phyloP scores from a whole-genome alignment of 2,888 invertebrate genomes.

The Allygus modestus region DNA sequence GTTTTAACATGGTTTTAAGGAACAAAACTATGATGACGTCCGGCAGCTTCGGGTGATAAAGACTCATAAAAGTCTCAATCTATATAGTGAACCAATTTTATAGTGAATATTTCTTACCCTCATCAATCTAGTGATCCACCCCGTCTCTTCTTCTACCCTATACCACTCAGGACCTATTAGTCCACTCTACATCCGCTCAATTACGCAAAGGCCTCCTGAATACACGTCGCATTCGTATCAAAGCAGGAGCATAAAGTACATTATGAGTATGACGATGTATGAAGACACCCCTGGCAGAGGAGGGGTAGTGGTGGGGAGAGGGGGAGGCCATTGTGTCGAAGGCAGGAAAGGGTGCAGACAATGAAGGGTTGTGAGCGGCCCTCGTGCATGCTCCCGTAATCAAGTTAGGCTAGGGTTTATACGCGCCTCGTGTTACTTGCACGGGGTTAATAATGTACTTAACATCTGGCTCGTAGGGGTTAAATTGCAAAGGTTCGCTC shows the following conservation, averaged over 20 bases:
- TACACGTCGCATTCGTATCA: not conserved
- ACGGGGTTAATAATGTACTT: conserved; percentile 17
- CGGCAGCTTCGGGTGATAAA: no score
- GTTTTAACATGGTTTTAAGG: no score
- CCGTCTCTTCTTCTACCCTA: not conserved
- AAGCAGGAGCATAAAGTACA: not conserved
- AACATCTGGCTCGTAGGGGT: not conserved
- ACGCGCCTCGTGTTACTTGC: not conserved
- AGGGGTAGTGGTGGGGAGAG: not conserved
- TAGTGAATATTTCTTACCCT: no score
- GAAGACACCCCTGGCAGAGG: not conserved
- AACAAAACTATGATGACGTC: no score
- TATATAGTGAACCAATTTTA: no score
- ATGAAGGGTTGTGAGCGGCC: conserved; percentile 9
- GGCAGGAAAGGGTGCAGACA: conserved; percentile 21
- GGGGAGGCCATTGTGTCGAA: conserved; percentile 14
- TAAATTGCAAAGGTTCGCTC: no score
- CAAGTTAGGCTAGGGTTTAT: not conserved
- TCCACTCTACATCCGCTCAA: conserved; percentile 7
- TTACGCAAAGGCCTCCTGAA: not conserved
- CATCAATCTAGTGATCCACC: no score
- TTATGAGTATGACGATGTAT: not conserved
- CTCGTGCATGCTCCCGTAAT: not conserved
- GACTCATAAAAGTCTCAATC: no score
- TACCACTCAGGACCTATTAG: not conserved